phyloP scores from a whole-genome alignment of 2,113 vertebrate species.

The Pseudopodoces humilis region DNA sequence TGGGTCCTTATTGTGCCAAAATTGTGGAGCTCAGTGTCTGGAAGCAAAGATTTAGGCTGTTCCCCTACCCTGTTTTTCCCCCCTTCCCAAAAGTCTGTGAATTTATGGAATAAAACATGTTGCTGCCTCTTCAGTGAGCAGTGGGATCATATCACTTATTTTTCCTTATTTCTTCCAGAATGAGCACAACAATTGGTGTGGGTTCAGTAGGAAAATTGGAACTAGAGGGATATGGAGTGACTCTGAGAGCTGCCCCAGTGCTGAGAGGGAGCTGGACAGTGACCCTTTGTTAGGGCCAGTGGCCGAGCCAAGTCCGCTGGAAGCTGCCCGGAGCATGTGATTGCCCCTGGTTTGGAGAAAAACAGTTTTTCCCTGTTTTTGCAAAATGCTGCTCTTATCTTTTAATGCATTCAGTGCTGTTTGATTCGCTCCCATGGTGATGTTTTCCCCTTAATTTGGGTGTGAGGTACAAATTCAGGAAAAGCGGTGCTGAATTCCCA shows the following conservation, averaged over 20 bases:
- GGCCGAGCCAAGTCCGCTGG: not conserved
- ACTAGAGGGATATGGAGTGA: accelerated
- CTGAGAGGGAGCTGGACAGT: not conserved
- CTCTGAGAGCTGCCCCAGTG: not conserved
- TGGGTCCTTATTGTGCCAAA: not conserved
- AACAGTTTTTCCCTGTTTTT: constrained; percentile 47
- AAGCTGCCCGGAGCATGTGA: not conserved
- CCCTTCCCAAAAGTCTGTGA: accelerated
- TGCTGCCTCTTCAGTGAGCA: not conserved
- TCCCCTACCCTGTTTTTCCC: not conserved
- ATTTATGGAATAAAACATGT: not conserved
- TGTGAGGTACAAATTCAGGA: not conserved
- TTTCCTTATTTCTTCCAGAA: not conserved
- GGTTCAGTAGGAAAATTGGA: accelerated
- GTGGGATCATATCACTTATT: accelerated
- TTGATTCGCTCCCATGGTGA: not conserved
- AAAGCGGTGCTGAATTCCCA: accelerated
- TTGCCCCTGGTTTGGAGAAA: not conserved
- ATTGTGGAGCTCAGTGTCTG: accelerated
- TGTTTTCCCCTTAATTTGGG: not conserved
- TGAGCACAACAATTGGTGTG: accelerated
- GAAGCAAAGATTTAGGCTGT: not conserved
- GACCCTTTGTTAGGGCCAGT: constrained; percentile 41
- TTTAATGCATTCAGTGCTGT: not conserved
- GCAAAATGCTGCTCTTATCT: not conserved